phyloP scores from a whole-genome alignment of 1,140 invertebrate species.

The Trachymyrmex cornetzi region DNA sequence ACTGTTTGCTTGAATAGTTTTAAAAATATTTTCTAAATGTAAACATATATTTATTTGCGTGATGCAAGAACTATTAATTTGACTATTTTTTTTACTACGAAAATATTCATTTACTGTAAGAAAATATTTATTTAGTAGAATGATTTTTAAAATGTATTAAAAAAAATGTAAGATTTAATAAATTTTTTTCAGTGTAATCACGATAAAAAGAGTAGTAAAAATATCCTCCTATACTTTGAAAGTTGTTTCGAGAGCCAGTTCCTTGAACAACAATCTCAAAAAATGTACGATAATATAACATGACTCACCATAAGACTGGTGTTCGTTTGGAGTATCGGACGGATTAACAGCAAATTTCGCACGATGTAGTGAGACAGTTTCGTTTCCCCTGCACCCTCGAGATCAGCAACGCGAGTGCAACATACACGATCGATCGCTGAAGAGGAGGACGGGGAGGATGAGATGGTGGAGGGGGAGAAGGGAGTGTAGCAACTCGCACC shows the following conservation, averaged over 20 bases:
- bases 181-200: background rate
- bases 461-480: background rate
- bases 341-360: constrained; percentile 49
- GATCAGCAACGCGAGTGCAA: constrained; percentile 54
- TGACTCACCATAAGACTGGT: background rate
- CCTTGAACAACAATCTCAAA: background rate
- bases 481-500: background rate
- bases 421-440: constrained; percentile 48
- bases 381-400: constrained; percentile 49
- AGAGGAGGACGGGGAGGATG: constrained; percentile 4
- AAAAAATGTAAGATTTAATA: no score
- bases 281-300: background rate
- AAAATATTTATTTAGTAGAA: no score
- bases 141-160: no score
- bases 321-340: background rate
- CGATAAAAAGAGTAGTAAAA: no score
- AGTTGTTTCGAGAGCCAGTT: background rate
- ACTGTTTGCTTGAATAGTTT: no score
- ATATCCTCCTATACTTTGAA: background rate
- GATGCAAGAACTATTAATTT: no score
- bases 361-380: constrained; percentile 50
- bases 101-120: no score
- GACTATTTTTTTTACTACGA: no score
- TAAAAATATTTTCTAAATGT: no score
- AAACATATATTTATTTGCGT: no score